Evolutionary conservation across 2,797 vertebrate genomes (phyloP).

Genomic region (Etheostoma perlongum): DNA sequence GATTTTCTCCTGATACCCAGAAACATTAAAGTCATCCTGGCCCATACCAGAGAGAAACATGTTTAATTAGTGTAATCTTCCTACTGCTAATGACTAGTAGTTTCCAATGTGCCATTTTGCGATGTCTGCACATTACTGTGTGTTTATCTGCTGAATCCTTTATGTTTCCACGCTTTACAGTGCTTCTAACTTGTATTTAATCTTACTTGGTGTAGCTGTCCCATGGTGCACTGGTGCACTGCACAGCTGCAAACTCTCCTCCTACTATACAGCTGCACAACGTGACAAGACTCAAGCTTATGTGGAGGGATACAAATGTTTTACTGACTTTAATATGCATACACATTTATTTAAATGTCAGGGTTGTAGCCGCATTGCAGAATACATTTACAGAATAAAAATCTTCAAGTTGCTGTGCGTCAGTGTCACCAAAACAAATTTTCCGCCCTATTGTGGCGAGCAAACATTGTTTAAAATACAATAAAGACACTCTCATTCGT

Average conservation of each 20-base stretch:
- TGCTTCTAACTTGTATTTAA: conserved; percentile 8
- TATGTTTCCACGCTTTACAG: not conserved
- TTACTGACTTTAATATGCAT: not conserved
- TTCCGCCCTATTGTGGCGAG: not conserved
- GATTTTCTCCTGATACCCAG: not conserved
- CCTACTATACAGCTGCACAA: conserved; percentile 23
- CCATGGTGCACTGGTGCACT: conserved; percentile 1
- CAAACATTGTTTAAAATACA: conserved; percentile 16
- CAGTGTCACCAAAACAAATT: not conserved
- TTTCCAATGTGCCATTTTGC: not conserved
- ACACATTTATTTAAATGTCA: not conserved
- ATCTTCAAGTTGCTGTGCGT: not conserved
- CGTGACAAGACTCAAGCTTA: not conserved
- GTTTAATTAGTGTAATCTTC: not conserved
- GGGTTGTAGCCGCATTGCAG: not conserved
- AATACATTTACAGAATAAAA: not conserved
- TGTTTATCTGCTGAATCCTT: not conserved
- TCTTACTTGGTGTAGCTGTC: conserved; percentile 6
- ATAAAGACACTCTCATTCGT: not conserved
- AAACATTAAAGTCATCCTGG: not conserved
- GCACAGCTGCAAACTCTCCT: not conserved
- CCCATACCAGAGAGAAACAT: not conserved
- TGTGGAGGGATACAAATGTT: conserved; percentile 7
- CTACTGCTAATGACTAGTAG: not conserved
- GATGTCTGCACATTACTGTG: not conserved